Base-by-base conservation (phyloP, 2,797 vertebrate species). In the Syngnathus rostellatus region DNA sequence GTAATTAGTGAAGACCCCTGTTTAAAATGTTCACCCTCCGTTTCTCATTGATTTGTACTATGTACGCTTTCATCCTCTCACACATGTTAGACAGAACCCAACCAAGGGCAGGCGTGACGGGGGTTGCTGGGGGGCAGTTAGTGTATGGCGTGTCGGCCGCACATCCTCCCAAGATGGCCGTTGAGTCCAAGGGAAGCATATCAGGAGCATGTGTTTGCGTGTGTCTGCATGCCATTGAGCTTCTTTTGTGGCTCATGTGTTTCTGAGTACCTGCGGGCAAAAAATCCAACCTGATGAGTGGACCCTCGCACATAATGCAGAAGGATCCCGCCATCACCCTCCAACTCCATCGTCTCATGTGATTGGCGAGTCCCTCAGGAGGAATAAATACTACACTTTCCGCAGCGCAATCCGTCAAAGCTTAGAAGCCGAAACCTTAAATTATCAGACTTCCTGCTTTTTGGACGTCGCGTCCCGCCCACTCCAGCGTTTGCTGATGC, bases 331-430 rank as follows among this genome's bases (percentile, higher is more conserved):
- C 76, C 80, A 51, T 17, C 43, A 11, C 45, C 45, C 14, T 14
- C 45, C 41, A 43, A 19, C 74, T 46, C n/a, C 50, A 43, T 16
- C 50, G 17, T 86, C 84, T 88, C 83, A 80, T 69, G 85, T 91
- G 90, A 92, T 92, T 84, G 89, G 91, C 78, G 82, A 80, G 83
- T 85, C 92, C 90, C 89, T 72, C 69, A 86, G 91, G 92, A 84
- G 77, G 79, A 81, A 85, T 92, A 92, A 92, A 91, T 90, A 88
- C 83, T 85, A 76, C 53, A 74, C 11, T 87, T 89, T 89, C 89
- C 90, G 89, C 87, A 83, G 88, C 83, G 76, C 87, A 89, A 88
- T 90, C 86, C 76, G 81, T 86, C 87, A 88, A 79, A 85, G 79
- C 81, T 74, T 72, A 81, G 74, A 82, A 83, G 84, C 81, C 81